Conservation (phyloP, 2,797 vertebrate species). For the Sus cebifrons region DNA sequence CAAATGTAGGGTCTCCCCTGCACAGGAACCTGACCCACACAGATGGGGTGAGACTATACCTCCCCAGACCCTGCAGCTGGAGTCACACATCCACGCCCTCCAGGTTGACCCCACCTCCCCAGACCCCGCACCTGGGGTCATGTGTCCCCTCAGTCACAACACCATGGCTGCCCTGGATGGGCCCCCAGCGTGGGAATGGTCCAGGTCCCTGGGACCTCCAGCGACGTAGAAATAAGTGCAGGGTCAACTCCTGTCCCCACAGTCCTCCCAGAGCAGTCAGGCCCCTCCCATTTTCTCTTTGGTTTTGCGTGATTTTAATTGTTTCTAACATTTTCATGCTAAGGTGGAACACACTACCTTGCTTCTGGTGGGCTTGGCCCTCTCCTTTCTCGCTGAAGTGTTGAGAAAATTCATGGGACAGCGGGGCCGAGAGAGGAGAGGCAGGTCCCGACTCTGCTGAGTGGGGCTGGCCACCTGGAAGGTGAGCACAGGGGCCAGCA, state of each 20-base stretch:
- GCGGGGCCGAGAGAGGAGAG: background rate
- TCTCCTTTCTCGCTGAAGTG: background rate
- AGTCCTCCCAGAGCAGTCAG: background rate
- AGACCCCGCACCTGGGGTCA: background rate
- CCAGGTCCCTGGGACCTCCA: background rate
- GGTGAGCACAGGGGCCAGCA: fast-evolving
- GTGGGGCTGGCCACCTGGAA: background rate
- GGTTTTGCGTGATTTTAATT: background rate
- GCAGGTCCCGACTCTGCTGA: background rate
- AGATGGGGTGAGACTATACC: background rate
- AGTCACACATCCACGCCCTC: too few relatives aligned
- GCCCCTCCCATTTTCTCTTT: background rate
- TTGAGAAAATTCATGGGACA: background rate
- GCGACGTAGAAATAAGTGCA: background rate
- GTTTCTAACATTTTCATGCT: background rate
- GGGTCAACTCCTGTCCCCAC: background rate
- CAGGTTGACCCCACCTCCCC: too few relatives aligned
- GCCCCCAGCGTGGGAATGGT: background rate
- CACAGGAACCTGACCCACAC: background rate
- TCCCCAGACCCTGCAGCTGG: background rate
- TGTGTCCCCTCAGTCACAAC: background rate
- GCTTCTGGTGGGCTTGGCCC: background rate
- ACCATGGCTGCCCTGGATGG: background rate
- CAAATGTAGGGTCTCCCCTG: background rate
- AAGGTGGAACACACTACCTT: background rate